Base-by-base conservation (phyloP, 2,113 vertebrate species). In the Sus scrofa region DNA sequence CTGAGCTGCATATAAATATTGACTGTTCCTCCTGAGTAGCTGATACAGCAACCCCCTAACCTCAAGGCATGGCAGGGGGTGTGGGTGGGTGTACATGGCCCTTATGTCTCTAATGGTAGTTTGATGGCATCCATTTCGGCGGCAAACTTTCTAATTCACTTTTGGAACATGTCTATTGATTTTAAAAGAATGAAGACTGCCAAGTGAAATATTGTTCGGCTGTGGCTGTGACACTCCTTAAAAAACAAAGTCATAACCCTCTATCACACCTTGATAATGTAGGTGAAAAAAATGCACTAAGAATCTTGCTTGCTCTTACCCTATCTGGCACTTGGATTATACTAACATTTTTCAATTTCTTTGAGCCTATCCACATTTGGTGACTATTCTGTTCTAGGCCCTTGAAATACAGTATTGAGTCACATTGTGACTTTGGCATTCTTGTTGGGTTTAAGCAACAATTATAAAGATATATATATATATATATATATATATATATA, bases 1-100 rank as follows among this genome's bases (percentile, higher is more conserved):
- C 24, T 10, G 82, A 58, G 39, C 56, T 97, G 89, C 98, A 96
- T 68, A 86, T 91, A 98, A 98, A 97, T 92, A 96, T 84, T 98
- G 30, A 7, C 39, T 34, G 6, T 87, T 95, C 87, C 97, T 20
- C 85, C 84, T 70, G 92, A 94, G 50, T 63, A 97, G 44, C 67
- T 92, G 71, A 96, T 67, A 89, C 0, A 95, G 86, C 92, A 94
- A 82, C 79, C 5, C 27, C 52, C 16, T 88, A 79, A 86, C 3
- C 26, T 54, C 24, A 58, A 79, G 79, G 52, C 26, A 52, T 62
- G 65, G 86, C 34, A n/a, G 14, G 12, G 74, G 26, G 24, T 54
- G 73, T 7, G 0, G 73, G 84, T 13, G 26, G 54, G 32, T 0
- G 2, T n/a, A 54, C 16, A 26, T 18, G 89, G 8, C 34, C 20